phyloP scores from a whole-genome alignment of 2,113 vertebrate genomes.

The Sorex araneus region DNA sequence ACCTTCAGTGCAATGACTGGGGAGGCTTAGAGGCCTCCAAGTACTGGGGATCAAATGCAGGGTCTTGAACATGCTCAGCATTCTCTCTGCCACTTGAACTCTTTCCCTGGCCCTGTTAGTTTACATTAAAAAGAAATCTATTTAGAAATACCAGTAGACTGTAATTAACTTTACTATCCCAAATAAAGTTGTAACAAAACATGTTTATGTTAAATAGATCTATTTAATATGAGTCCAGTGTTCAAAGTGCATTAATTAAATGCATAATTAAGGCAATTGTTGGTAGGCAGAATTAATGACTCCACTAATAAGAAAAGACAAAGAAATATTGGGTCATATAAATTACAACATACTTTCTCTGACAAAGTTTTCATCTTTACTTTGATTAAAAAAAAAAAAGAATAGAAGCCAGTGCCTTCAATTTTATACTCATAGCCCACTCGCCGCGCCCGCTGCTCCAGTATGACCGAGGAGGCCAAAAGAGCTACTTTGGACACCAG shows the following conservation, averaged over 20 bases:
- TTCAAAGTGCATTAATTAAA: not conserved
- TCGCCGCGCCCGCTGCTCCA: no score
- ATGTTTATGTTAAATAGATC: not conserved
- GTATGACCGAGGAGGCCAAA: no score
- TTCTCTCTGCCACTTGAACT: no score
- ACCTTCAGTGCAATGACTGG: no score
- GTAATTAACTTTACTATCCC: conserved; percentile 10
- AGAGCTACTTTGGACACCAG: no score
- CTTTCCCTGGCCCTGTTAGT: not conserved
- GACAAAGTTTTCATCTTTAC: not conserved
- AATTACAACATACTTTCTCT: not conserved
- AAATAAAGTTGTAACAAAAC: conserved; percentile 48
- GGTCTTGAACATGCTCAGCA: no score
- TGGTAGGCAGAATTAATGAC: conserved; percentile 10
- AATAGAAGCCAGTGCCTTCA: not conserved
- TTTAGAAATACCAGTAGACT: not conserved
- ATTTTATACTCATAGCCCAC: conserved; percentile 17
- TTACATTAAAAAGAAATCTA: conserved; percentile 50
- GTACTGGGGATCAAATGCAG: no score
- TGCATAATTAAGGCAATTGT: not conserved
- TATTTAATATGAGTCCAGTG: not conserved
- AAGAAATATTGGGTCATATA: conserved; percentile 5
- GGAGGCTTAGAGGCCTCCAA: no score
- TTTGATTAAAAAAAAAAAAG: conserved; percentile 12
- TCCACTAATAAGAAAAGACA: not conserved